Evolutionary conservation across 2,113 vertebrate genomes (phyloP).

Genomic region (Xiphophorus couchianus): DNA sequence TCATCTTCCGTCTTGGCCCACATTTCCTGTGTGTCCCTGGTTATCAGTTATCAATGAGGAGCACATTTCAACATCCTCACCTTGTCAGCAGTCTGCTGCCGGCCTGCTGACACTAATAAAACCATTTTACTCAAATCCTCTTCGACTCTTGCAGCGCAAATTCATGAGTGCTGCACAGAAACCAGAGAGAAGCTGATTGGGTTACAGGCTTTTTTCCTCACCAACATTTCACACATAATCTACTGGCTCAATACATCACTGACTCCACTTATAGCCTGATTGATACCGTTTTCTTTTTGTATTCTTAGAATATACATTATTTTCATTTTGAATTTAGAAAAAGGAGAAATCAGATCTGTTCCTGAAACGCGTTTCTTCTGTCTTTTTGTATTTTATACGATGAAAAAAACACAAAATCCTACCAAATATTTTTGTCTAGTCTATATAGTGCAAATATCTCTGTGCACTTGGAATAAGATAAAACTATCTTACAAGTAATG

Average conservation of each 20-base stretch:
- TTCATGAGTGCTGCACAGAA: constrained; percentile 1
- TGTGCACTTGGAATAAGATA: too few relatives aligned
- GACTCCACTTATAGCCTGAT: background rate
- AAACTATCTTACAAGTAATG: too few relatives aligned
- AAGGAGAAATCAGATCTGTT: too few relatives aligned
- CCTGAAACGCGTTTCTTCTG: too few relatives aligned
- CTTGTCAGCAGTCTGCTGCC: constrained; percentile 37
- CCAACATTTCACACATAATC: background rate
- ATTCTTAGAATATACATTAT: too few relatives aligned
- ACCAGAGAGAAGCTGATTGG: background rate
- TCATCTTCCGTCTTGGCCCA: background rate
- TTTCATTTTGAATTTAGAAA: too few relatives aligned
- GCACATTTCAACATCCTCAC: constrained; percentile 43
- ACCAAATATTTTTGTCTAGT: too few relatives aligned
- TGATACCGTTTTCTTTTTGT: too few relatives aligned
- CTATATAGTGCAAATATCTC: too few relatives aligned
- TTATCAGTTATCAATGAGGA: constrained; percentile 31
- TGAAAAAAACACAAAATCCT: too few relatives aligned
- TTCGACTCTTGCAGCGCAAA: constrained; percentile 9
- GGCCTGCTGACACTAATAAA: constrained; percentile 44
- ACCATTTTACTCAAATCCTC: constrained; percentile 25
- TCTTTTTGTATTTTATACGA: too few relatives aligned
- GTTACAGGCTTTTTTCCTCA: background rate
- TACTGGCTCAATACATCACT: background rate
- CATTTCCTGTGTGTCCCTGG: constrained; percentile 11